Evolutionary conservation across 2,113 vertebrate genomes (phyloP).

Genomic region (Chelonoidis abingdonii): DNA sequence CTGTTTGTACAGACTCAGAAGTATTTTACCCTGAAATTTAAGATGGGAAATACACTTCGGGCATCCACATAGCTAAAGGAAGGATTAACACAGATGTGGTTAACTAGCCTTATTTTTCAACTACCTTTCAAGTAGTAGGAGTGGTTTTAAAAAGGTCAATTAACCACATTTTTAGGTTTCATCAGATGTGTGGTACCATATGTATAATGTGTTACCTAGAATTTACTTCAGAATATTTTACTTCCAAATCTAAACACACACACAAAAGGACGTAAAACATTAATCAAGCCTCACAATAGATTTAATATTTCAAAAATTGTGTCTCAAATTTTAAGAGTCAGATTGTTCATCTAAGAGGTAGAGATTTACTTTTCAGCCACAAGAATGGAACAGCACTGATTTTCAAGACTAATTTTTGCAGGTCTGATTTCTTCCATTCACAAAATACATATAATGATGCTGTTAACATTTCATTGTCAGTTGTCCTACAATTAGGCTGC

Average conservation of each 20-base stretch:
- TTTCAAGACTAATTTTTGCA: neutral
- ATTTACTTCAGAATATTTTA: neutral
- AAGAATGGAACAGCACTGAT: neutral
- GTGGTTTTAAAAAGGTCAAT: neutral
- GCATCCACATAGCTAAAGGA: neutral
- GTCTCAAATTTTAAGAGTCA: neutral
- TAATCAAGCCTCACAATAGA: neutral
- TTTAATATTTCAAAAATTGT: neutral
- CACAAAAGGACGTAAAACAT: neutral
- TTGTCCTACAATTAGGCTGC: neutral
- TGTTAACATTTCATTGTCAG: neutral
- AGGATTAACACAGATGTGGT: neutral
- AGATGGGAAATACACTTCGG: neutral
- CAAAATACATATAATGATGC: too few species aligned
- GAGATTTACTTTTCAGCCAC: neutral
- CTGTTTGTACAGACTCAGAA: too few species aligned
- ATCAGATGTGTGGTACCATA: neutral
- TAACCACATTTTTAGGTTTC: neutral
- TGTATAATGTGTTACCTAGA: neutral
- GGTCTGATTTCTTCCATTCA: neutral
- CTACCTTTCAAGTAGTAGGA: neutral
- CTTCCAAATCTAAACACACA: neutral
- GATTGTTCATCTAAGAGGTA: neutral
- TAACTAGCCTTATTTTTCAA: neutral
- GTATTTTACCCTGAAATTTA: neutral